These are phyloP conservation scores for Pseudopodoces humilis DNA, from an alignment of 2,113 vertebrate species.

Conservation along the genomic window DNA sequence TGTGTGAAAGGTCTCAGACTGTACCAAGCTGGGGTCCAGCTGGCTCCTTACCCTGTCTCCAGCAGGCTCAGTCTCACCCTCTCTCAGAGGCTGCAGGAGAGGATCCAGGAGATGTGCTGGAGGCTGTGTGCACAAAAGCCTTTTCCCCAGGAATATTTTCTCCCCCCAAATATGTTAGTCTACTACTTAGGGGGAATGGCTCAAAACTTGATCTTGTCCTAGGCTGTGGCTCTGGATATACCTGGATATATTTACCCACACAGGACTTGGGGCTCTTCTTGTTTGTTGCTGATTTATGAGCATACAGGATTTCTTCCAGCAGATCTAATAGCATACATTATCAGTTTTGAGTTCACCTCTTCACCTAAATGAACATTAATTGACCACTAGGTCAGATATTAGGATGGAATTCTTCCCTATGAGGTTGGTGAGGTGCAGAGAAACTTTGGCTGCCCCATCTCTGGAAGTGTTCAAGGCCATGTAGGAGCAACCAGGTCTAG, in stretches of 20 bases:
- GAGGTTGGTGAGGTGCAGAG: not conserved
- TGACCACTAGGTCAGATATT: not conserved
- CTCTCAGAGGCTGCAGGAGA: not conserved
- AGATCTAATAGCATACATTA: not conserved
- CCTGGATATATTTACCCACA: rapidly evolving
- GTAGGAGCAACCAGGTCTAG: not conserved
- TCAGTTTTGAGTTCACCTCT: not conserved
- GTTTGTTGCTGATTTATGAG: not conserved
- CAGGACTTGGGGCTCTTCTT: not conserved
- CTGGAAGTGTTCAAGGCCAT: not conserved
- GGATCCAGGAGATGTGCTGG: not conserved
- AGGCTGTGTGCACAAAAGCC: not conserved
- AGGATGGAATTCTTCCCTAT: not conserved
- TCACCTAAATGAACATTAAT: not conserved
- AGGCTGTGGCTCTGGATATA: not conserved
- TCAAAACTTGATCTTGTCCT: not conserved
- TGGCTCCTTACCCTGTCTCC: not conserved
- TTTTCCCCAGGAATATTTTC: not conserved
- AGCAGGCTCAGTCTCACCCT: not conserved
- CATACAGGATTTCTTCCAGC: not conserved
- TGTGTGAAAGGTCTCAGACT: not conserved
- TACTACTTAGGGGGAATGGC: not conserved
- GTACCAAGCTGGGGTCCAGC: not conserved
- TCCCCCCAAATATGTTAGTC: not conserved
- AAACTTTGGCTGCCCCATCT: not conserved